A percentile compares a stretch with the other conserved stretches of the same genome.
Conservation (phyloP, 2,888 invertebrate species). For the Volucella zonaria region DNA sequence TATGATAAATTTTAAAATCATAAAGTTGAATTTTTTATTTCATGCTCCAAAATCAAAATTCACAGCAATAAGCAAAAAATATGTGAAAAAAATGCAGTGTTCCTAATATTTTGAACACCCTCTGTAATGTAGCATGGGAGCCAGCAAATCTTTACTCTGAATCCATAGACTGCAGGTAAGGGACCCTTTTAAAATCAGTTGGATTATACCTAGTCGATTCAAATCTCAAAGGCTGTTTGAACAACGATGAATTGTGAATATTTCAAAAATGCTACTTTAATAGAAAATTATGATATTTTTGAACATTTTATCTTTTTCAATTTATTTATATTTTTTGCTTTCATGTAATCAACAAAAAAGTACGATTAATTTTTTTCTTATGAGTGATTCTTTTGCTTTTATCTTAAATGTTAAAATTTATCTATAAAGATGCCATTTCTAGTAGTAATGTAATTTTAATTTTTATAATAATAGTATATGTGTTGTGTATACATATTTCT, state of each 20-base stretch:
- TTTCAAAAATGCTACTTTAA: constrained; percentile 15
- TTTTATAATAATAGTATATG: constrained; percentile 69
- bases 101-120: too few relatives aligned
- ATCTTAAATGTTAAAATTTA: constrained; percentile 70
- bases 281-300: constrained; percentile 52
- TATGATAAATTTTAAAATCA: too few relatives aligned
- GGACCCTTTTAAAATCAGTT: too few relatives aligned
- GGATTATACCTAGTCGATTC: too few relatives aligned
- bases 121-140: too few relatives aligned
- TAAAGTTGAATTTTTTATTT: too few relatives aligned
- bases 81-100: too few relatives aligned
- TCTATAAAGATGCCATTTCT: constrained; percentile 70
- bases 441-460: constrained; percentile 68
- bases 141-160: too few relatives aligned
- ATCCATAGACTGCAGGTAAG: too few relatives aligned
- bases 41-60: too few relatives aligned
- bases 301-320: constrained; percentile 25
- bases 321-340: constrained; percentile 51
- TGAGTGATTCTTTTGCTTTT: constrained; percentile 5
- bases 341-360: constrained; percentile 62
- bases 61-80: too few relatives aligned
- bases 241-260: constrained; percentile 32
- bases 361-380: constrained; percentile 45
- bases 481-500: constrained; percentile 63
- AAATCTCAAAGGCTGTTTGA: too few relatives aligned